Evolutionary conservation across 2,888 invertebrate species (phyloP).

Genomic region (Philereme vetulata): DNA sequence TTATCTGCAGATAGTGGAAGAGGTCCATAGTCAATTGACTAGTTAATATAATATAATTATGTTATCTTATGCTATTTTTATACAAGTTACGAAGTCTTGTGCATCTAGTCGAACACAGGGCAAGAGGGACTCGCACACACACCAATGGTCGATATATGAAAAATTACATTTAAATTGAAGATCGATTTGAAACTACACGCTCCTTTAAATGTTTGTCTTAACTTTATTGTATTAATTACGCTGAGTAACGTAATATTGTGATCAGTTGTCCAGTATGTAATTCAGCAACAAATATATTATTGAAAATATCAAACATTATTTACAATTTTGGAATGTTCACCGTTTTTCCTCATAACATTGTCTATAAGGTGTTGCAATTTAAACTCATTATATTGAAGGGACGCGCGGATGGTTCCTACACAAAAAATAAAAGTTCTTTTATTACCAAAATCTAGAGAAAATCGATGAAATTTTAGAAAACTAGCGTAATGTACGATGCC

Average conservation of each 20-base stretch:
- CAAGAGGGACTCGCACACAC: slow-evolving; percentile 51
- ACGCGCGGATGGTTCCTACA: too few species aligned
- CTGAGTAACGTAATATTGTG: neutral
- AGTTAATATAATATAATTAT: slow-evolving; percentile 46
- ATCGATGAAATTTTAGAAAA: too few species aligned
- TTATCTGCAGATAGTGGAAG: neutral
- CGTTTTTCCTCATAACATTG: neutral
- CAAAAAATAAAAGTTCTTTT: too few species aligned
- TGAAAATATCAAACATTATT: slow-evolving; percentile 22
- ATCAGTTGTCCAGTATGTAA: neutral
- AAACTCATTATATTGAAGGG: too few species aligned
- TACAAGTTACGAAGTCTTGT: slow-evolving; percentile 66
- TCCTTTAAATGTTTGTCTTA: neutral
- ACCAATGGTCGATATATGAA: slow-evolving; percentile 31
- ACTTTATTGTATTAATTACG: neutral
- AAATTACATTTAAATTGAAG: slow-evolving; percentile 26
- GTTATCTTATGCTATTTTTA: slow-evolving; percentile 47
- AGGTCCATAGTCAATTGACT: slow-evolving; percentile 61
- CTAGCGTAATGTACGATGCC: too few species aligned
- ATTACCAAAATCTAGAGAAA: too few species aligned
- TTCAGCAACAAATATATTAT: neutral
- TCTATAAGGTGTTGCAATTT: too few species aligned
- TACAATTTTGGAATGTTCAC: slow-evolving; percentile 37
- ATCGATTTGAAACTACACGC: neutral
- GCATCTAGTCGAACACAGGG: slow-evolving; percentile 65